These are phyloP conservation scores for Montipora cactus DNA, from an alignment of 64 coral and sea anemone species.

Conservation along the genomic window DNA sequence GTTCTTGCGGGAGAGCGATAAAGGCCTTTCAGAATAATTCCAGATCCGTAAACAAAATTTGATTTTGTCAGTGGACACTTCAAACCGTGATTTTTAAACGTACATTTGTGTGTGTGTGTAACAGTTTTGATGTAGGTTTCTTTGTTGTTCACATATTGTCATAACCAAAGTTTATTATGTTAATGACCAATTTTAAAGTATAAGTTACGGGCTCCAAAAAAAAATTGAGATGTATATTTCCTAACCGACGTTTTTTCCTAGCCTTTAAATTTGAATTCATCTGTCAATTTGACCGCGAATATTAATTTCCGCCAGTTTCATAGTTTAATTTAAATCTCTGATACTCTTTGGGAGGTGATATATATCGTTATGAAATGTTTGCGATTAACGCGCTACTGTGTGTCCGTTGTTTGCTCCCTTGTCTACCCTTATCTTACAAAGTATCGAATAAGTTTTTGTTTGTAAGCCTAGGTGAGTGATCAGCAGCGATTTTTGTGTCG, in stretches of 20 bases:
- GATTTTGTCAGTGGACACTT: not conserved
- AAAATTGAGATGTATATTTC: not conserved
- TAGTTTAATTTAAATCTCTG: too few relatives aligned
- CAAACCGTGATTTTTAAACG: not conserved
- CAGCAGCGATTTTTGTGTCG: too few relatives aligned
- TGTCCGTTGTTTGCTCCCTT: too few relatives aligned
- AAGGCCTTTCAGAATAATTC: not conserved
- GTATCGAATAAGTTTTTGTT: too few relatives aligned
- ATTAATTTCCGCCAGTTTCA: too few relatives aligned
- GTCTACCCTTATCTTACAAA: too few relatives aligned
- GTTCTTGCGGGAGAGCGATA: not conserved
- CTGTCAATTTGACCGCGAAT: too few relatives aligned
- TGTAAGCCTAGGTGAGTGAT: too few relatives aligned
- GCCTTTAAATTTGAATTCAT: not conserved
- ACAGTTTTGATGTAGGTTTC: conserved; percentile 6
- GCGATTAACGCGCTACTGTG: too few relatives aligned
- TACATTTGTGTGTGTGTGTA: not conserved
- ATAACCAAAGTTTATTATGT: not conserved
- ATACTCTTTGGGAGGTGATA: too few relatives aligned
- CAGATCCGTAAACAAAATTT: not conserved
- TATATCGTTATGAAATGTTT: too few relatives aligned
- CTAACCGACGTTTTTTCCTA: too few relatives aligned
- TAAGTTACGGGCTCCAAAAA: conserved; percentile 1
- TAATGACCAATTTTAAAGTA: conserved; percentile 41
- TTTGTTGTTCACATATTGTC: conserved; percentile 20